Conservation (phyloP, 2,888 invertebrate species). For the Oscheius sp. region DNA sequence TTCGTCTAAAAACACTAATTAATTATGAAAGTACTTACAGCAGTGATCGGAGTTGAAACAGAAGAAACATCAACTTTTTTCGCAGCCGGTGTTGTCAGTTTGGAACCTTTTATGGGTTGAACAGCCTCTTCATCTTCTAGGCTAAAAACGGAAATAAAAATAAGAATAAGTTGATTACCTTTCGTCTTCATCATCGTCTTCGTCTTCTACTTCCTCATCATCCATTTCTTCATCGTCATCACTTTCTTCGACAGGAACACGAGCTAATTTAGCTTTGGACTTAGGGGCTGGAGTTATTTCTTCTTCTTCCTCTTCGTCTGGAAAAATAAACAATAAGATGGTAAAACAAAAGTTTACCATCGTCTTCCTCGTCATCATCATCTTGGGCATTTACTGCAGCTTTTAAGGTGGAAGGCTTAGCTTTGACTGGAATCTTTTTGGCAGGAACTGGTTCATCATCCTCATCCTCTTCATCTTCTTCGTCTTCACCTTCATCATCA, state of each 20-base stretch:
- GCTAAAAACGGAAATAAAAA: no score
- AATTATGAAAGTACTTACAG: conserved; percentile 28
- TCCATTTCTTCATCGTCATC: conserved; percentile 40
- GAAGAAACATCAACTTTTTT: conserved; percentile 50
- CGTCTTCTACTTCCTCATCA: conserved; percentile 42
- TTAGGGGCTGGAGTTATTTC: not conserved
- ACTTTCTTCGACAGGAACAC: conserved; percentile 20
- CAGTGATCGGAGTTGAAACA: conserved; percentile 49
- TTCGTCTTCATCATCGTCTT: conserved; percentile 10
- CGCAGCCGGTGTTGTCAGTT: conserved; percentile 35
- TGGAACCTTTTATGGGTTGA: conserved; percentile 43
- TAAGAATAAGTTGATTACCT: no score
- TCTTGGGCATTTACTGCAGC: conserved; percentile 13
- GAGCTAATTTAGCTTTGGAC: not conserved
- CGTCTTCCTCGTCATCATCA: conserved; percentile 37
- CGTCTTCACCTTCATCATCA: not conserved
- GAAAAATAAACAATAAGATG: not conserved
- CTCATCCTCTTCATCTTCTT: not conserved
- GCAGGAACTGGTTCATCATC: not conserved
- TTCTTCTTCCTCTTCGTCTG: not conserved
- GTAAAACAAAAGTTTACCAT: not conserved
- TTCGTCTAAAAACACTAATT: conserved; percentile 28
- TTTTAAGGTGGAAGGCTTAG: not conserved
- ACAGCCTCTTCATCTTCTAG: conserved; percentile 50
- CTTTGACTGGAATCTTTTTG: not conserved